A percentile compares a stretch with the other conserved stretches of the same genome.
phyloP scores from a whole-genome alignment of 2,888 invertebrate species.

The Archips crataeganus region DNA sequence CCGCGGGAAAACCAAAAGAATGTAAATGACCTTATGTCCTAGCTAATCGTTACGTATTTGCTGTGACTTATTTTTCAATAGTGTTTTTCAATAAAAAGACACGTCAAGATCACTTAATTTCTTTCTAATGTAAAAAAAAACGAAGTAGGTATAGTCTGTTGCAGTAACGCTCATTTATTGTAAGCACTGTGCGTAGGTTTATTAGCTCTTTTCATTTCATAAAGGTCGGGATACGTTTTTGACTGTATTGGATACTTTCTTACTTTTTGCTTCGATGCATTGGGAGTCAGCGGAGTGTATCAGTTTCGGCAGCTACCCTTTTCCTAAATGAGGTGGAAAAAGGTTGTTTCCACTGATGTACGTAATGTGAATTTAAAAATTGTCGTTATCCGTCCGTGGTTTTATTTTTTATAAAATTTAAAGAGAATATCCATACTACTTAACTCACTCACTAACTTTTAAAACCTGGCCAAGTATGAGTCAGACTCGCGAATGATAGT shows the following conservation, averaged over 20 bases:
- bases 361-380: not conserved
- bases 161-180: no score
- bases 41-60: no score
- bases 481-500: no score
- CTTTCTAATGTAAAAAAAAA: no score
- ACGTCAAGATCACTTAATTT: no score
- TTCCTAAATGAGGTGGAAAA: not conserved
- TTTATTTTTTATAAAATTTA: not conserved
- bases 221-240: not conserved
- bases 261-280: constrained; percentile 9
- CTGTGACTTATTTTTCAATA: not conserved
- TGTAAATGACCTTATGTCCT: no score
- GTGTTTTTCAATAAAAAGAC: no score
- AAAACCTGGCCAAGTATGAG: no score
- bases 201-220: not conserved
- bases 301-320: not conserved
- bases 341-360: constrained; percentile 5
- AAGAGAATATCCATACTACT: no score
- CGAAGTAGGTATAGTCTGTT: no score
- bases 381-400: not conserved
- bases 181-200: not conserved
- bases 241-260: not conserved
- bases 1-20: no score
- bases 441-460: no score
- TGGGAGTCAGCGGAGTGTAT: not conserved